phyloP scores from a whole-genome alignment of 1,140 invertebrate genomes.

The Dendroctonus valens region DNA sequence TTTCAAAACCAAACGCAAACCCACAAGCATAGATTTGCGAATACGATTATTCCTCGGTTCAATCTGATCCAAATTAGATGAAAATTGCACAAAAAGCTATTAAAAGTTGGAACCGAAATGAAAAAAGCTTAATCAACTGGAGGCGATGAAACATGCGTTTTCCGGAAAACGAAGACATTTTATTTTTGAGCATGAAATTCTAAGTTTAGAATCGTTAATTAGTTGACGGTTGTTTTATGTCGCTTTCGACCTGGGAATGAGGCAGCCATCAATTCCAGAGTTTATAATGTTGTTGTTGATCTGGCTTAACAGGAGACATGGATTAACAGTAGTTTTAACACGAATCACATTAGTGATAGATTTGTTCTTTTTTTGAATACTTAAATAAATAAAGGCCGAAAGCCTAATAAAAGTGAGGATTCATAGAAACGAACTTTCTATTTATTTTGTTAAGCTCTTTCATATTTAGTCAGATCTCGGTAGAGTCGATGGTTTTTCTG shows the following conservation, averaged over 20 bases:
- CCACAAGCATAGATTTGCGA: conserved; percentile 14
- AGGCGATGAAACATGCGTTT: not conserved
- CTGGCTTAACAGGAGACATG: conserved; percentile 1
- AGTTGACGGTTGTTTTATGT: conserved; percentile 12
- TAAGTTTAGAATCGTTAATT: conserved; percentile 5
- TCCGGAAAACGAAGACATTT: not conserved
- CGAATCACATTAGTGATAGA: too few relatives aligned
- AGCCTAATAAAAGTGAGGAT: too few relatives aligned
- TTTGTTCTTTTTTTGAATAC: too few relatives aligned
- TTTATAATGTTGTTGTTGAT: not conserved
- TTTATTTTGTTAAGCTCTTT: too few relatives aligned
- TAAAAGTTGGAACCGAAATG: too few relatives aligned
- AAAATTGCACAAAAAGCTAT: too few relatives aligned
- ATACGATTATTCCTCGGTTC: not conserved
- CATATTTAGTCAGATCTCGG: too few relatives aligned
- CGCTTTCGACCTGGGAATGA: not conserved
- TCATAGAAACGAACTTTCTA: too few relatives aligned
- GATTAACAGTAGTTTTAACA: not conserved
- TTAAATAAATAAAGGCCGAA: too few relatives aligned
- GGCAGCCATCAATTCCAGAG: conserved; percentile 4
- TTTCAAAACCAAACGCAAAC: conserved; percentile 19
- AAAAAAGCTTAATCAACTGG: too few relatives aligned
- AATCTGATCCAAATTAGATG: too few relatives aligned
- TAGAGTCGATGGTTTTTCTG: too few relatives aligned
- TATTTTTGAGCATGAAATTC: not conserved